Evolutionary conservation across 2,113 vertebrate species (phyloP).

Genomic region (Lepus europaeus): DNA sequence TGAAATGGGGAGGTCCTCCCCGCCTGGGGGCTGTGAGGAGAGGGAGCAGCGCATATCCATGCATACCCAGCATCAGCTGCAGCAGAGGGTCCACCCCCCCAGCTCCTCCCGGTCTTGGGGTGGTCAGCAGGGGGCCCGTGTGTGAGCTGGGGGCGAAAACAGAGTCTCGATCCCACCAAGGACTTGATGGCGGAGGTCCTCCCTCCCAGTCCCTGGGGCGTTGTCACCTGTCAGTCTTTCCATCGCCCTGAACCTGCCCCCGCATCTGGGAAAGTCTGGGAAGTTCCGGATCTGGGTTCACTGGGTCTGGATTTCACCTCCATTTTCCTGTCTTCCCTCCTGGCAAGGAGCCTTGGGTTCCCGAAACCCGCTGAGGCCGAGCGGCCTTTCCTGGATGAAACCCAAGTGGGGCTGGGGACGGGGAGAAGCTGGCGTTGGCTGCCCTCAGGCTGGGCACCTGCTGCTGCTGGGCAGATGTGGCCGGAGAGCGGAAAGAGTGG

Average conservation of each 20-base stretch:
- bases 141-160: not conserved
- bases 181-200: not conserved
- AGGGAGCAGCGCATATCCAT: not conserved
- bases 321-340: conserved; percentile 75
- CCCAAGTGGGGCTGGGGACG: not conserved
- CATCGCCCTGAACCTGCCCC: conserved; percentile 77
- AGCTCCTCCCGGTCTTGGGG: not conserved
- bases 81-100: not conserved
- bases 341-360: conserved; percentile 64
- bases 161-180: not conserved
- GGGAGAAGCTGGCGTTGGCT: not conserved
- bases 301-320: conserved; percentile 82
- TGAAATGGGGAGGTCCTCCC: not conserved
- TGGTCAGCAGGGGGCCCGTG: not conserved
- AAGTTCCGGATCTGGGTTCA: conserved; percentile 76
- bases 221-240: conserved; percentile 73
- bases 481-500: not conserved
- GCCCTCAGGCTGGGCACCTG: not conserved
- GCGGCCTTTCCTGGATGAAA: conserved; percentile 37
- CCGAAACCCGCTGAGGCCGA: conserved; percentile 31
- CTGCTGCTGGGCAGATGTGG: conserved; percentile 7
- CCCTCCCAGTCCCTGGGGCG: not conserved
- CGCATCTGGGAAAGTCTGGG: conserved; percentile 60
- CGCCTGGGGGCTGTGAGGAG: not conserved
- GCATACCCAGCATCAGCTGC: not conserved